Percentiles rank a stretch among this genome's conserved stretches.
Evolutionary conservation across 2,797 vertebrate species (phyloP).

Genomic region (Prunella strophiata): DNA sequence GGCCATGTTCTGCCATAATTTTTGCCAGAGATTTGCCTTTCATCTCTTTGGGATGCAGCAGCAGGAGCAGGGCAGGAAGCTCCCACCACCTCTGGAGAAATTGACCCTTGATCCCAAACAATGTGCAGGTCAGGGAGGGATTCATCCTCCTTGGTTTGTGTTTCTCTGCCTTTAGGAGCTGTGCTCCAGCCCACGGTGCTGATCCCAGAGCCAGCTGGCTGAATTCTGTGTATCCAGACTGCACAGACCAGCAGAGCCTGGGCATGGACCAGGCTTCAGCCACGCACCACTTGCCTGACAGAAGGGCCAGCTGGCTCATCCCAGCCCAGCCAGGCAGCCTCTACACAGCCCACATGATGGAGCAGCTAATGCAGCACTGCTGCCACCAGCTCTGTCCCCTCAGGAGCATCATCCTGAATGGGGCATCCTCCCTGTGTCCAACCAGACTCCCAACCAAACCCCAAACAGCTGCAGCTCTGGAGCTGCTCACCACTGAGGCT

Average conservation of each 20-base stretch:
- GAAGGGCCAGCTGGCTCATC: background rate
- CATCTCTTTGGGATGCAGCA: slow-evolving; percentile 2
- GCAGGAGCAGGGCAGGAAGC: background rate
- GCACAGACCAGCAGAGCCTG: background rate
- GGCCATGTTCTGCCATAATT: background rate
- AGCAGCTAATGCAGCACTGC: background rate
- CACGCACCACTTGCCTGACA: background rate
- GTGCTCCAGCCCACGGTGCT: background rate
- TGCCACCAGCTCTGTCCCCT: background rate
- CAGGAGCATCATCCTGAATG: fast-evolving
- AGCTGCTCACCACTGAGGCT: background rate
- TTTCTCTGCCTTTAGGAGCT: background rate
- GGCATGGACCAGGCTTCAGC: background rate
- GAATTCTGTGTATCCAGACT: background rate
- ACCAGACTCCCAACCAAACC: background rate
- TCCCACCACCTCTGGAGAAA: background rate
- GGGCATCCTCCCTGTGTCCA: background rate
- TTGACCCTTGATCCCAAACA: background rate
- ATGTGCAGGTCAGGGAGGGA: background rate
- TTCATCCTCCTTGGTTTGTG: background rate
- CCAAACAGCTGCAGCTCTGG: background rate
- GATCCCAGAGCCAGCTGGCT: background rate
- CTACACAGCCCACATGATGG: fast-evolving
- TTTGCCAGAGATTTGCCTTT: slow-evolving; percentile 14
- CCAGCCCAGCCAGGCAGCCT: background rate